Base-by-base conservation (phyloP, 2,888 invertebrate species). In the Uropetala carovei region DNA sequence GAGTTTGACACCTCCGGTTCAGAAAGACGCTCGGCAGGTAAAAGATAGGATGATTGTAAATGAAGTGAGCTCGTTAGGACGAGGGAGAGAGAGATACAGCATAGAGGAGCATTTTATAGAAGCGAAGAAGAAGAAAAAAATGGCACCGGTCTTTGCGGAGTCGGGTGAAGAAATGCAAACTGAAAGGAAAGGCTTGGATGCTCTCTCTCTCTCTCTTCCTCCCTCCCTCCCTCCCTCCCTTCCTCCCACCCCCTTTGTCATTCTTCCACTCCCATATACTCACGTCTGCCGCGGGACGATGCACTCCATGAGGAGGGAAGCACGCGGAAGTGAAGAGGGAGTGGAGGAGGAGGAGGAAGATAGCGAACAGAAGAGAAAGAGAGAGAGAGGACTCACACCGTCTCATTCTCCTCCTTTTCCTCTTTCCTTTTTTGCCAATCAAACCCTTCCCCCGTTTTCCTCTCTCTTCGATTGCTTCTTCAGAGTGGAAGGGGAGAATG, bases 301-400 rank as follows among this genome's bases (percentile, higher is more conserved):
- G 56, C 75, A 27, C 11, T 75, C 75, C 75, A 75, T n/a, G n/a
- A n/a, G 9, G 11, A 16, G 18, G 89, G 64, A 89, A 64, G 89
- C 89, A 89, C 18, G 89, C 89, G 89, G 89, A 89, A 89, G 89
- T 64, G 60, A 7, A 10, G 27, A 58, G 11, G 14, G 27, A 59
- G 56, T 56, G 83, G 9, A 11, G 0, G 22, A 13, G 81, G 81
- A 13, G 81, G 81, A 27, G 11, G 30, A 14, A 16, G 16, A 18
- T 64, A 5, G 64, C 16, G 64, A 64, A 7, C 16, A 18, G 64
- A 18, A 9, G n/a, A 56, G 83, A 43, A 0, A 11, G 83, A 14
- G 22, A 5, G 8, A 9, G 30, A 14, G 0, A 14, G 30, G 43
- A 10, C 83, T 43, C 75, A 14, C 7, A 10, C n/a, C 83, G 56